These are phyloP conservation scores for Mesorhabditis spiculigera DNA, from an alignment of 2,888 invertebrate genomes.

Conservation along the genomic window DNA sequence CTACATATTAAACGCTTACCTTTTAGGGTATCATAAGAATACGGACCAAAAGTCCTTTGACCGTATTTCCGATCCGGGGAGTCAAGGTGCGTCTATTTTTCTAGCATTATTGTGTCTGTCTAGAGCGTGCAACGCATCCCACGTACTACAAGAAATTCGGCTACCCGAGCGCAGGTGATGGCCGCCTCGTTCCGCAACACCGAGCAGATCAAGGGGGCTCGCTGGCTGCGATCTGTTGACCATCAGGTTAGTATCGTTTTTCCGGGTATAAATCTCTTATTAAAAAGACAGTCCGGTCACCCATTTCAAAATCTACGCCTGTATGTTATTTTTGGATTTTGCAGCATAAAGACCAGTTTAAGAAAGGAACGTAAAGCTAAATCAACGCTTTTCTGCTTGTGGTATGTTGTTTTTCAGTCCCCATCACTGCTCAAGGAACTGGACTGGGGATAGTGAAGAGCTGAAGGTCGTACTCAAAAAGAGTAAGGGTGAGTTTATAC, in stretches of 20 bases:
- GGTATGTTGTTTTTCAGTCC: slow-evolving; percentile 62
- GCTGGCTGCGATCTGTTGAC: slow-evolving; percentile 94
- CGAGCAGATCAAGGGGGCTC: slow-evolving; percentile 84
- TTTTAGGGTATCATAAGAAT: slow-evolving; percentile 70
- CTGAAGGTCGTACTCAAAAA: slow-evolving; percentile 59
- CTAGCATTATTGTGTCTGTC: slow-evolving; percentile 66
- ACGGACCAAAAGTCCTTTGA: slow-evolving; percentile 79
- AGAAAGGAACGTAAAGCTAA: too few relatives aligned
- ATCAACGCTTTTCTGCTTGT: not conserved
- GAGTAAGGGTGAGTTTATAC: slow-evolving; percentile 55
- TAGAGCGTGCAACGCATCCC: slow-evolving; percentile 86
- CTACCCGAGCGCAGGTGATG: slow-evolving; percentile 91
- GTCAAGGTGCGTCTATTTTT: slow-evolving; percentile 32
- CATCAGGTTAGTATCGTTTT: slow-evolving; percentile 65
- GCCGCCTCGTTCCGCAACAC: slow-evolving; percentile 96
- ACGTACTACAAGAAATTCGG: slow-evolving; percentile 98
- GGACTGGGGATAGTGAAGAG: slow-evolving; percentile 71
- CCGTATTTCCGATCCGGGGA: slow-evolving; percentile 83
- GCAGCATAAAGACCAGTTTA: too few relatives aligned
- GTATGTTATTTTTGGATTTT: not conserved
- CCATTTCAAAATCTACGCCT: not conserved
- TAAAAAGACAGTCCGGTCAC: not conserved
- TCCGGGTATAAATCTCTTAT: not conserved
- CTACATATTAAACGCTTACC: not conserved
- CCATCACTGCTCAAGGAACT: slow-evolving; percentile 83